A percentile compares a stretch with the other conserved stretches of the same genome.
These are phyloP conservation scores for Trachelus tabidus DNA, from an alignment of 2,888 invertebrate species.

Conservation along the genomic window DNA sequence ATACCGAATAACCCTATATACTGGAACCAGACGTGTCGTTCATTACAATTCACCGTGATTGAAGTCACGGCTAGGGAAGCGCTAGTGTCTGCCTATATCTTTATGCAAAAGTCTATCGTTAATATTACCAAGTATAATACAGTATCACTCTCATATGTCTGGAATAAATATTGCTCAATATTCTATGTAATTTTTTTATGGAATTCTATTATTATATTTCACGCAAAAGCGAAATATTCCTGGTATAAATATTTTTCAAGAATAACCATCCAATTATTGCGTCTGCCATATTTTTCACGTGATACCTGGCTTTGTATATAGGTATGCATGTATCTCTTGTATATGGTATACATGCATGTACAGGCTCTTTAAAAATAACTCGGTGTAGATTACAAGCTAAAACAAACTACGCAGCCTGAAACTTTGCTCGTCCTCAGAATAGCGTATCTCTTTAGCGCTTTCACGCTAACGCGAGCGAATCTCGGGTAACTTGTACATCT, in stretches of 20 bases:
- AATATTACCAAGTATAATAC: not conserved
- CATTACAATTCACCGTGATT: not conserved
- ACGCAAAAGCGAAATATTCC: not conserved
- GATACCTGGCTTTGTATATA: not conserved
- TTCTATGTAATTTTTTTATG: not conserved
- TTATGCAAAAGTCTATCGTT: not conserved
- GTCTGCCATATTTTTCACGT: not conserved
- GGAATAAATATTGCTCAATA: not conserved
- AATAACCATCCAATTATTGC: not conserved
- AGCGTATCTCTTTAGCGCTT: not conserved
- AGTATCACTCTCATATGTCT: not conserved
- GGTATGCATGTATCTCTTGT: no score
- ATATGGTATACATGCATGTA: no score
- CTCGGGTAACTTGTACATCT: not conserved
- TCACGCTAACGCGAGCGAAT: not conserved
- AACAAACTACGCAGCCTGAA: not conserved
- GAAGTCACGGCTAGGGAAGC: not conserved
- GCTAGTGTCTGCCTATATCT: not conserved
- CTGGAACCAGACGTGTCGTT: not conserved
- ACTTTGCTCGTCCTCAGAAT: not conserved
- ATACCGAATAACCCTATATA: not conserved
- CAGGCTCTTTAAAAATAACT: not conserved
- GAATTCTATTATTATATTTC: not conserved
- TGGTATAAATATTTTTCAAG: not conserved
- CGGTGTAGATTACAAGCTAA: not conserved